phyloP scores from a whole-genome alignment of 2,113 vertebrate genomes.

The Hiodon alosoides region DNA sequence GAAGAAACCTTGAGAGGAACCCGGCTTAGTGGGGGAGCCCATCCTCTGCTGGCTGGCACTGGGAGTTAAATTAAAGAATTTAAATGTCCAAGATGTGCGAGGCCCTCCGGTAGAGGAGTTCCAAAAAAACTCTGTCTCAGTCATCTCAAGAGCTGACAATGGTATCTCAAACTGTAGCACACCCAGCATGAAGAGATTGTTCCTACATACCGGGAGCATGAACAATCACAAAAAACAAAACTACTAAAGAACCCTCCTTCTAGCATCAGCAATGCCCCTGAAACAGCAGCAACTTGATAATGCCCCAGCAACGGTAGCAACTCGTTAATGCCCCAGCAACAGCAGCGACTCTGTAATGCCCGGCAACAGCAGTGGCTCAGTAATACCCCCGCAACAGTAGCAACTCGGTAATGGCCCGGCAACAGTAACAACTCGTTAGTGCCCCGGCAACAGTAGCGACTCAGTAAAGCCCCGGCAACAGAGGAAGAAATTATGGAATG shows the following conservation, averaged over 20 bases:
- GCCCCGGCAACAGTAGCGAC: background rate
- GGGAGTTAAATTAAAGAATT: background rate
- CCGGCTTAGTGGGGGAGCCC: too few species aligned
- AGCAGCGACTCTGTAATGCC: too few species aligned
- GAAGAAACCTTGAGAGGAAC: too few species aligned
- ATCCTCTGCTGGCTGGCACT: too few species aligned
- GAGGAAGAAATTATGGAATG: conserved; percentile 22
- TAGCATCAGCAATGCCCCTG: background rate
- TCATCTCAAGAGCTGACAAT: background rate
- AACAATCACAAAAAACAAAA: background rate
- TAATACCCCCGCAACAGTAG: too few species aligned
- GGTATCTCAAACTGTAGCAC: background rate
- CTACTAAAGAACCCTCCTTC: background rate
- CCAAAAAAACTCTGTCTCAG: background rate
- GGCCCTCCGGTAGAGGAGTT: background rate
- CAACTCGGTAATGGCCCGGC: too few species aligned
- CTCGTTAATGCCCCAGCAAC: too few species aligned
- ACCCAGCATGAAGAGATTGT: background rate
- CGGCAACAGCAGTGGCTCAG: too few species aligned
- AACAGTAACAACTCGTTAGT: too few species aligned
- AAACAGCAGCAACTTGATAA: conserved; percentile 8
- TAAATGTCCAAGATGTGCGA: background rate
- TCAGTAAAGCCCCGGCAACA: conserved; percentile 15
- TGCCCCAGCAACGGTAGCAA: background rate
- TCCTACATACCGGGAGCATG: background rate